Evolutionary conservation across 2,797 vertebrate genomes (phyloP).

Genomic region (Mastacembelus armatus): DNA sequence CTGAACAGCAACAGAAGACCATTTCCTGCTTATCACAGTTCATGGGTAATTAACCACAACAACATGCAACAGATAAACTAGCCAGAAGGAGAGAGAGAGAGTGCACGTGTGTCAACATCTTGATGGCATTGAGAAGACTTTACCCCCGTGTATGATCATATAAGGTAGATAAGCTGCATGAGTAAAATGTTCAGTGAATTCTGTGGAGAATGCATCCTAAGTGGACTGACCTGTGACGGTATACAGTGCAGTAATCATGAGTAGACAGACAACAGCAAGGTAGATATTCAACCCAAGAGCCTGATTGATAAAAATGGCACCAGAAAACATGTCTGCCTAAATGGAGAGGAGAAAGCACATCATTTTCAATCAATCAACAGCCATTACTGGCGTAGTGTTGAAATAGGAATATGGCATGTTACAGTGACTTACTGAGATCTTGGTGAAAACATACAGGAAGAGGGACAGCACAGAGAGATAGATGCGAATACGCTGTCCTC

Average conservation of each 20-base stretch:
- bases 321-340: slow-evolving; percentile 97
- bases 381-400: not conserved
- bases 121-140: slow-evolving; percentile 62
- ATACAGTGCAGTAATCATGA: slow-evolving; percentile 90
- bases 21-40: slow-evolving; percentile 64
- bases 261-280: slow-evolving; percentile 88
- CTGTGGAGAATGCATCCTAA: not conserved
- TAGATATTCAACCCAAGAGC: slow-evolving; percentile 93
- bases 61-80: slow-evolving; percentile 57
- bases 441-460: slow-evolving; percentile 89
- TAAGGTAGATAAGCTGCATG: slow-evolving; percentile 50
- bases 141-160: slow-evolving; percentile 31
- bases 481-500: slow-evolving; percentile 91
- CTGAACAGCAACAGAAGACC: slow-evolving; percentile 50
- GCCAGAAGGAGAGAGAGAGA: not conserved
- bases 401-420: not conserved
- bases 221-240: slow-evolving; percentile 90
- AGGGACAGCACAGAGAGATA: slow-evolving; percentile 93
- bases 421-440: slow-evolving; percentile 91
- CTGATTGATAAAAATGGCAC: slow-evolving; percentile 94
- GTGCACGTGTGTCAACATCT: slow-evolving; percentile 1
- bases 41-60: slow-evolving; percentile 64
- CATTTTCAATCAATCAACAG: not conserved
- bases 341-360: not conserved
- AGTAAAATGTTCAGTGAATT: slow-evolving; percentile 1